Base-by-base conservation (phyloP, 2,888 invertebrate species). In the Pyrrhosoma nymphula region DNA sequence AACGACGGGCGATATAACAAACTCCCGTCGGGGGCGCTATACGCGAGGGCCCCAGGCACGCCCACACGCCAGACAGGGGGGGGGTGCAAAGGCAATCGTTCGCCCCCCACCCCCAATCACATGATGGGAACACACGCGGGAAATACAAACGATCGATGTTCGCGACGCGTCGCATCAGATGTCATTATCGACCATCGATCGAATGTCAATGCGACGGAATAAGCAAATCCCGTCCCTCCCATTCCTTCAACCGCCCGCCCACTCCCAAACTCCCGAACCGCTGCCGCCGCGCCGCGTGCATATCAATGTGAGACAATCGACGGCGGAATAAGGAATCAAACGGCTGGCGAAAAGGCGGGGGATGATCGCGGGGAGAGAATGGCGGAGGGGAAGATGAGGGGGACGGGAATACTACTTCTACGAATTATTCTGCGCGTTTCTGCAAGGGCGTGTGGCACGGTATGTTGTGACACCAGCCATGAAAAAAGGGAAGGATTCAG, bases 81-180 rank as follows among this genome's bases (percentile, higher is more conserved):
- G 60, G 20, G 60, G 60, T 14, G 60, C 47, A 47, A 8, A 47
- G 60, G 60, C 18, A 60, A 14, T 20, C 2, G 18, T 60, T n/a
- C n/a, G 60, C 60, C 60, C 20, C 20, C 60, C 60, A 14, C 3
- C 60, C n/a, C n/a, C n/a, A n/a, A n/a, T n/a, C 10, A 16, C 60
- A 60, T 20, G 20, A 2, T 60, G 60, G 60, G 20, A 20, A 60
- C 60, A 60, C 75, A 14, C 30, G 35, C 75, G 75, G 75, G n/a
- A 14, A 82, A 82, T 10, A 23, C 75, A 20, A 30, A 18, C 75
- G 75, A 82, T 82, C 75, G 75, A 82, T 82, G 75, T 82, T 82
- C 75, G 89, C 47, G 56, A n/a, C 89, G 47, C 89, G 89, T 89
- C 89, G 89, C 89, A 89, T 89, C 89, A 89, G n/a, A 89, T 89